Evolutionary conservation across 2,888 invertebrate species (phyloP), one percentile per base, ranked within the genome.

Genomic region (Schrankia costaestrigalis): DNA sequence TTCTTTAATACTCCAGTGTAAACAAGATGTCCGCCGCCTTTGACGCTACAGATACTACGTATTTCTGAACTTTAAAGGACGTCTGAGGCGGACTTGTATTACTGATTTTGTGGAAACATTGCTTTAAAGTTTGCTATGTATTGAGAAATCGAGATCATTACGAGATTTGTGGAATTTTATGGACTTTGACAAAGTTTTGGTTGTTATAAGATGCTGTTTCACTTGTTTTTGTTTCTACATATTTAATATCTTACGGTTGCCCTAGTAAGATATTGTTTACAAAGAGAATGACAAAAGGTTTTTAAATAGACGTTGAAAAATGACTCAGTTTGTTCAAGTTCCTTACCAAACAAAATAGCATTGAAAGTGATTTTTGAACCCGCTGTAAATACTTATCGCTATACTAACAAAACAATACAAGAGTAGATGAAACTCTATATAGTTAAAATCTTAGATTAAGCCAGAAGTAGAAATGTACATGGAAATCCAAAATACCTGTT

Each of bases 401-500:
- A 48, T 45, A 53, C 36, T 45, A 58, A 54, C 43, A 57, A 62
- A 63, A 62, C 48, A 45, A 63, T 62, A 65, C 39, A 58, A 65
- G 58, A 62, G 51, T 65, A 63, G 52, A 61, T 57, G 52, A 51
- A 41, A 56, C 44, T 53, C 51, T 56, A 64, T 60, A 60, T 62
- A 58, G 52, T 59, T 59, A 63, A 62, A 64, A 71, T 63, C 64
- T 67, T 77, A 80, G 54, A 67, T 67, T 70, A 57, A 71, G 68
- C 65, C 69, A 70, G 74, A 75, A 71, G 63, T 71, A 77, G 72
- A 73, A 71, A 71, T 73, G 66, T 80, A 78, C 70, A 78, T 74
- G 74, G 70, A 62, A 70, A 63, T 86, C 76, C 74, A 86, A 84
- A 85, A 86, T 86, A 86, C 86, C 86, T 86, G 87, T 86, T 86